phyloP scores from a whole-genome alignment of 2,113 vertebrate genomes.

The Morone saxatilis region DNA sequence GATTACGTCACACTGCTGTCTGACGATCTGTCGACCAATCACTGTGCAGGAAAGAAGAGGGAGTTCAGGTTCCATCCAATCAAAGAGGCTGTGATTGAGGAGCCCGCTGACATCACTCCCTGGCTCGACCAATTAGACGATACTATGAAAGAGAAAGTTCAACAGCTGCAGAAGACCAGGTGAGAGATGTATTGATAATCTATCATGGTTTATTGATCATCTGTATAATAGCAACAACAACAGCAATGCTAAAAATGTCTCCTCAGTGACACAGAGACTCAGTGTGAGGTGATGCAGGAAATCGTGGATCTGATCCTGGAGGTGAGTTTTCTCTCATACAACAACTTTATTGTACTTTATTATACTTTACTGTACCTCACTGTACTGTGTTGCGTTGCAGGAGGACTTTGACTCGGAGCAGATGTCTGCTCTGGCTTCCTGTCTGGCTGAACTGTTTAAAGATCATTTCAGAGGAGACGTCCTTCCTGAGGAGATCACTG shows the following conservation, averaged over 20 bases:
- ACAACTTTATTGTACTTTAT: no score
- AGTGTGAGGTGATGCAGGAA: conserved; percentile 99
- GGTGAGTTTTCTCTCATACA: conserved; percentile 79
- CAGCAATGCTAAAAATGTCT: background rate
- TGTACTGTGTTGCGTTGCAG: conserved; percentile 72
- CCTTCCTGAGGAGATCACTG: conserved; percentile 94
- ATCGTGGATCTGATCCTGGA: conserved; percentile 97
- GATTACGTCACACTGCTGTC: background rate
- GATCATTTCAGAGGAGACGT: conserved; percentile 96
- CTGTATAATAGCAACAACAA: background rate
- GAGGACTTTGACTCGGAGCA: conserved; percentile 98
- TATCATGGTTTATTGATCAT: no score
- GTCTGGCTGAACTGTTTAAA: conserved; percentile 95
- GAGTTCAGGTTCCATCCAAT: conserved; percentile 97
- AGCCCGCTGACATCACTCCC: conserved; percentile 94
- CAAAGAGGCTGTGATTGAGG: conserved; percentile 92
- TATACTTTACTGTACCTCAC: background rate
- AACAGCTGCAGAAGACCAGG: conserved; percentile 96
- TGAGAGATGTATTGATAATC: conserved; percentile 53
- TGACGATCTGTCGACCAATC: conserved; percentile 29
- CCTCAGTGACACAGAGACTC: conserved; percentile 91
- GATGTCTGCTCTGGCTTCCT: conserved; percentile 92
- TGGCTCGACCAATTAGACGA: conserved; percentile 97
- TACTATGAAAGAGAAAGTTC: conserved; percentile 92
- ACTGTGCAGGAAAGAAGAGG: conserved; percentile 90